Base-by-base conservation (phyloP, 2,797 vertebrate genomes). In the Neostethus bicornis region DNA sequence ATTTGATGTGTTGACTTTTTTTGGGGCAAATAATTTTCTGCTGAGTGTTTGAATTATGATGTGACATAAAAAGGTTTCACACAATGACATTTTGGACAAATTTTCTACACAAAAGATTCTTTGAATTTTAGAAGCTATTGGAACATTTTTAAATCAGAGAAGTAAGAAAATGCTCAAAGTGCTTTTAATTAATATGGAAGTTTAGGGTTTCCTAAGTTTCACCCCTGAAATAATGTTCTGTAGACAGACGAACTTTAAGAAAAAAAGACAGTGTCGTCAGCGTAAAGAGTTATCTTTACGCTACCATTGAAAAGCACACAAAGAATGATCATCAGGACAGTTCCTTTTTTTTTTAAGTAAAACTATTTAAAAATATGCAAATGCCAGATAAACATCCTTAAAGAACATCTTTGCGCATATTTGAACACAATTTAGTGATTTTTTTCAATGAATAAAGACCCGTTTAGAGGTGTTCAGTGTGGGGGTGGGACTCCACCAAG, bases 1-100 rank as follows among this genome's bases (percentile, higher is more conserved):
- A 73, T 78, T 68, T 74, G 65, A 75, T 56, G 70, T 42, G 56
- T 55, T 29, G 31, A 35, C 53, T 76, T 63, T 66, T 24, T 39
- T 44, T 35, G 34, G 13, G 38, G 4, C 49, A 38, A 52, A 72
- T 56, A 34, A 54, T 68, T 61, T 60, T 54, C 49, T 0, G 28
- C 47, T 29, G 51, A 42, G 35, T 31, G 50, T 24, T 19, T 35
- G 20, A 70, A 24, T 10, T 23, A 28, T 4, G 14, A 13, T 19
- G 37, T 50, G 34, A 61, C 70, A 75, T 21, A 34, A 11, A 21
- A 26, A 16, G 9, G 16, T 46, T 35, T 17, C 6, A 24, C 54
- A 50, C 6, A 32, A 2, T 43, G 50, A 61, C 58, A 41, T 61
- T 79, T 66, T 57, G 54, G 48, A 53, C 25, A 51, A 66, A 72